Base-by-base conservation (phyloP, 2,113 vertebrate genomes). In the Tupaia chinensis region DNA sequence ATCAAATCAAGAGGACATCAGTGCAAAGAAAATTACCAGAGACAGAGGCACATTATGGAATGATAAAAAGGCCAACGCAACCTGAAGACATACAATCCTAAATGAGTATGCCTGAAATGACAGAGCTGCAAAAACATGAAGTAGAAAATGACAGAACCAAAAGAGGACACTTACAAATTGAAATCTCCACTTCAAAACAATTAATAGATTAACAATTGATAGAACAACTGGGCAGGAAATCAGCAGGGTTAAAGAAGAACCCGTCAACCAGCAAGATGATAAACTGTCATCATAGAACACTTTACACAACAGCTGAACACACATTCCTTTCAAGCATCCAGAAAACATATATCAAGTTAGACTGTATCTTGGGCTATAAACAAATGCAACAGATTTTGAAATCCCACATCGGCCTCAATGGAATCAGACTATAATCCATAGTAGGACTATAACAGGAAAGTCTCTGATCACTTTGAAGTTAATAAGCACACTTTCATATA, bases 401-500 rank as follows among this genome's bases (percentile, higher is more conserved):
- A 60, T 87, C 44, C 58, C 25, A 69, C 8, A 32, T 23, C 72
- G 29, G 29, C 17, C 29, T 83, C 63, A 78, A 0, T 66, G 27
- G n/a, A 93, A 61, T 89, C 29, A 90, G 34, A 60, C n/a, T 60
- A 66, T 63, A 87, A 6, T 81, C 69, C 69, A 5, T 74, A 87
- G 60, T 7, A 73, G 10, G 73, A 94, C n/a, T 68, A 87, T 56
- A 90, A 80, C 19, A 78, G 29, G 61, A 87, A 92, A 79, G 89
- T 76, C 17, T 95, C 14, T 14, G 89, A 79, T 63, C 12, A 81
- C 4, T 89, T 76, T 81, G 79, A 32, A 94, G 79, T 44, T 68
- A 88, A 73, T 16, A 69, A 72, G 72, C 9, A 12, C 1, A 83
- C 63, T 60, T 84, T 9, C 25, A 7, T 84, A 54, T 84, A 79